Base-by-base conservation (phyloP, 2,113 vertebrate species). In the Gorsachius goisagi region DNA sequence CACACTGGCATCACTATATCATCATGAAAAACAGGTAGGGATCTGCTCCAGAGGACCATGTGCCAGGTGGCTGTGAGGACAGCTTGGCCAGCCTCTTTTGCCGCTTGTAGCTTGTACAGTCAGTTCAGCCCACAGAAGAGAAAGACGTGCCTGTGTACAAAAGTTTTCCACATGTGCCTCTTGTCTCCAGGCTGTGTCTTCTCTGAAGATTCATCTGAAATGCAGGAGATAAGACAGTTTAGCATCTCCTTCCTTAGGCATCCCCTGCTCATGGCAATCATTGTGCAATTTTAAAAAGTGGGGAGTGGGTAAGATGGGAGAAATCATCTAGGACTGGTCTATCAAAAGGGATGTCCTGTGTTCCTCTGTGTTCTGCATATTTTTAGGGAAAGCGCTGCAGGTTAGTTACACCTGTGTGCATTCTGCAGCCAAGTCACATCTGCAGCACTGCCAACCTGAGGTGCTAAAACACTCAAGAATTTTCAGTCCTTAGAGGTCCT, bases 1-100 rank as follows among this genome's bases (percentile, higher is more conserved):
- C 96, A 99, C 98, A 0, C 98, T 99, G 58, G 98, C 98, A 7
- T 98, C 99, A 1, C 98, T 99, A 33, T 99, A 99, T 85, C 99
- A 99, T 85, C 98, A 98, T 0, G 98, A 99, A 66, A 98, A 98
- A 60, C 98, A 98, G 98, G 99, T 99, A 52, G 49, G 72, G 58
- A 2, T 27, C 59, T 44, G 44, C 81, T 49, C 12, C 37, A 2
- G 60, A 6, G 56, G 15, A 15, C 12, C 3, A 0, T 1, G 66
- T 27, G 66, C 23, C 18, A 5, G 9, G 14, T 11, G 12, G 78
- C 71, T 28, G 49, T 17, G 33, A 23, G 64, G 35, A 15, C 45
- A 32, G 37, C 58, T 13, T 16, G 64, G 73, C 20, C 50, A 23
- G 64, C 3, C 53, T 55, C 56, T 55, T 37, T 3, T 27, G 50